Evolutionary conservation across 1,140 invertebrate genomes (phyloP), one percentile per base, ranked within the genome.

Genomic region (Druon quercuslanigerum): DNA sequence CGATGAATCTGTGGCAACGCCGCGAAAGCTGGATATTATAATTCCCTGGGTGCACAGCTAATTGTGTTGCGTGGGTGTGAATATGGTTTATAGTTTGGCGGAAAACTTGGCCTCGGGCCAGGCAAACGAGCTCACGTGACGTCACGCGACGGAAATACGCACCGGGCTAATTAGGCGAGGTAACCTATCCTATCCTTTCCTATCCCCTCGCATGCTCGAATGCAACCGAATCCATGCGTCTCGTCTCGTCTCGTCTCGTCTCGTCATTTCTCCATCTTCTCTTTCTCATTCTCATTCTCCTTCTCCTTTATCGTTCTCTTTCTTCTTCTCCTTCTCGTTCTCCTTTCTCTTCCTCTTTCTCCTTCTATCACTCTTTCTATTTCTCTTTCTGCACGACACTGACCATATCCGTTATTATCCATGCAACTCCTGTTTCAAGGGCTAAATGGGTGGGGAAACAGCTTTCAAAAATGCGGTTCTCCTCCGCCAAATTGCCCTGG

Each of bases 41-140:
- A 88, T 88, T 88, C 83, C 79, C 81, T 79, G 82, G 83, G 83
- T 87, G 84, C 82, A 81, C 83, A 84, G 89, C 88, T 90, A 90
- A 90, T 90, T 90, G 88, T 90, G 87, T 89, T 87, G 89, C 89
- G 90, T 91, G 90, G 90, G 90, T 90, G 90, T 86, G 89, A 91
- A 91, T 90, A 90, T 90, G 87, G 88, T 90, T 90, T 90, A 90
- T 90, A 90, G 90, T 91, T 90, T 85, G 88, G 88, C 83, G 84
- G 86, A 90, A 89, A 89, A 89, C 81, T 87, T 91, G 90, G 90
- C 89, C 83, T 79, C 79, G 82, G 79, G 89, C 90, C 90, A 91
- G 86, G 84, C 88, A 88, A 90, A 91, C 86, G 87, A 87, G 89
- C 87, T 90, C 88, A 88, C 84, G 88, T 91, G 88, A 90, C 89